Conservation (phyloP, 2,113 vertebrate genomes). For the Larimichthys crocea region DNA sequence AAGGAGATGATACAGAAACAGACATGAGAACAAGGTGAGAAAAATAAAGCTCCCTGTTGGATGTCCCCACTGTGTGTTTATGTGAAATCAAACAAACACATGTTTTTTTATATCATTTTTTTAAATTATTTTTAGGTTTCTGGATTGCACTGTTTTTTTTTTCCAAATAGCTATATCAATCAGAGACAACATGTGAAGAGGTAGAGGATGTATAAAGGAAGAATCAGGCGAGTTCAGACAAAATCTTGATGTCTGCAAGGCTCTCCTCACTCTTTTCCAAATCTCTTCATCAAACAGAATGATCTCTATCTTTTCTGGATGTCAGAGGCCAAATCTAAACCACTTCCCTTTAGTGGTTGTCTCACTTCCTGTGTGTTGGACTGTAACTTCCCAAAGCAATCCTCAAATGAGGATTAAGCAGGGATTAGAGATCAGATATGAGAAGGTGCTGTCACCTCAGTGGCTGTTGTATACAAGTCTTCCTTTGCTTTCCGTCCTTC, state of each 20-base stretch:
- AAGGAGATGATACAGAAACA: slow-evolving; percentile 57
- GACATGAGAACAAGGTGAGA: slow-evolving; percentile 49
- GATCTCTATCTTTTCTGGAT: slow-evolving; percentile 50
- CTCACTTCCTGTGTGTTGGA: slow-evolving; percentile 48
- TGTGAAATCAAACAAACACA: slow-evolving; percentile 21
- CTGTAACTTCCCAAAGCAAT: slow-evolving; percentile 49
- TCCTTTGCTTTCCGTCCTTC: background rate
- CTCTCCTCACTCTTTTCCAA: slow-evolving; percentile 18
- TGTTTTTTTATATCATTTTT: background rate
- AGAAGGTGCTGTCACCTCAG: slow-evolving; percentile 32
- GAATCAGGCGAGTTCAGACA: slow-evolving; percentile 23
- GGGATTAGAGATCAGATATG: slow-evolving; percentile 66
- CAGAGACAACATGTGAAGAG: slow-evolving; percentile 9
- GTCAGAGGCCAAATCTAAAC: slow-evolving; percentile 55
- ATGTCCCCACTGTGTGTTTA: slow-evolving; percentile 1
- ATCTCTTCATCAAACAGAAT: slow-evolving; percentile 55
- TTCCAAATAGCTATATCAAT: slow-evolving; percentile 39
- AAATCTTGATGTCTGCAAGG: slow-evolving; percentile 27
- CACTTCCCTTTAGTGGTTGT: slow-evolving; percentile 37
- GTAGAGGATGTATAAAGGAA: background rate
- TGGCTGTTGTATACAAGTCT: slow-evolving; percentile 14
- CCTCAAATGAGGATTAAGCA: slow-evolving; percentile 61
- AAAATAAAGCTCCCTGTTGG: slow-evolving; percentile 24
- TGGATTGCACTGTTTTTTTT: slow-evolving; percentile 9
- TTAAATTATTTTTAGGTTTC: background rate